A percentile compares a stretch with the other conserved stretches of the same genome.
Conservation (phyloP, 2,888 invertebrate genomes). For the Aphidoletes aphidimyza region DNA sequence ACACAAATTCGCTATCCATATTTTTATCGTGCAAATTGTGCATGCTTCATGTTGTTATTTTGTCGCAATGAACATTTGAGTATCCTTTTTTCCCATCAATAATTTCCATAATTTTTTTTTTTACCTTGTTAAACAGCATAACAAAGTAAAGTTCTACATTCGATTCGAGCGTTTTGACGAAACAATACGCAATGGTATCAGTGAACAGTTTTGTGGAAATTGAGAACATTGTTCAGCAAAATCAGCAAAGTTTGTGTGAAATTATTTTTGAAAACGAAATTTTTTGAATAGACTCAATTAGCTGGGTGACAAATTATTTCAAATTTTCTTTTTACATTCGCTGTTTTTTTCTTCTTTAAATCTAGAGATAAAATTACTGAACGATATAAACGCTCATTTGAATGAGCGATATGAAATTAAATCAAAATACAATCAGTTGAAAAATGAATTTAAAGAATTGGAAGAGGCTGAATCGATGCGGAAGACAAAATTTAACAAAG, state of each 20-base stretch:
- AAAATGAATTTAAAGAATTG: background rate
- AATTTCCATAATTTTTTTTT: background rate
- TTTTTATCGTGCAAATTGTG: no score
- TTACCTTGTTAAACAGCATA: background rate
- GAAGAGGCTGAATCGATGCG: background rate
- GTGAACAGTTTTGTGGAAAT: slow-evolving; percentile 22
- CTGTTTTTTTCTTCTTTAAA: background rate
- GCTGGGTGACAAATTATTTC: no score
- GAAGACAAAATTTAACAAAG: background rate
- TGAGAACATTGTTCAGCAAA: background rate
- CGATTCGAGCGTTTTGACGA: background rate
- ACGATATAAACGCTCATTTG: background rate
- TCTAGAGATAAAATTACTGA: background rate
- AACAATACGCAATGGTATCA: slow-evolving; percentile 23
- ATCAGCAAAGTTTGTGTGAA: slow-evolving; percentile 22
- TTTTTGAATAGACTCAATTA: no score
- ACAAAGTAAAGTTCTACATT: background rate
- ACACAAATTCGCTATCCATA: slow-evolving; percentile 23
- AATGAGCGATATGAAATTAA: slow-evolving; percentile 25
- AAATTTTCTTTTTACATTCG: background rate
- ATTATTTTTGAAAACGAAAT: background rate
- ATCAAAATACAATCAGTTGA: background rate
- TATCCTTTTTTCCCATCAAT: background rate
- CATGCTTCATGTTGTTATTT: background rate
- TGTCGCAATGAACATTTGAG: slow-evolving; percentile 27